phyloP scores from a whole-genome alignment of 2,113 vertebrate species.

The Barbus barbus region DNA sequence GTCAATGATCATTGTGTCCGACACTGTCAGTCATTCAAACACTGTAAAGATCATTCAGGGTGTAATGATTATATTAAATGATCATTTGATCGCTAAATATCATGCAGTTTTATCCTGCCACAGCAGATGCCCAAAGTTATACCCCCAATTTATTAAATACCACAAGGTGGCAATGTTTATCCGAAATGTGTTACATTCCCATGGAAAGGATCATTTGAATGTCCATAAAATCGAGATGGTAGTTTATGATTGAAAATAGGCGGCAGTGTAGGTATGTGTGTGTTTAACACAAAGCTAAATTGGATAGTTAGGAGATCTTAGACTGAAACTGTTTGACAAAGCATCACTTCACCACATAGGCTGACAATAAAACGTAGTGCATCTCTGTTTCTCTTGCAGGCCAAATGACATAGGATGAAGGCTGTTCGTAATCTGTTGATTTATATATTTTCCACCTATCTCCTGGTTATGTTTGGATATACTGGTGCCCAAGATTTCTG shows the following conservation, averaged over 20 bases:
- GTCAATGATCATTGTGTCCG: background rate
- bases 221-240: background rate
- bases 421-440: conserved; percentile 99
- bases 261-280: background rate
- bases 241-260: conserved; percentile 6
- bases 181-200: conserved; percentile 78
- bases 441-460: conserved; percentile 99
- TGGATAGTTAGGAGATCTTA: background rate
- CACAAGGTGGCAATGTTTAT: conserved; percentile 98
- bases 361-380: conserved; percentile 37
- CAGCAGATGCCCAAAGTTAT: conserved; percentile 61
- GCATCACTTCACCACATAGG: background rate
- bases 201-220: conserved; percentile 54
- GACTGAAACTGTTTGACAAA: background rate
- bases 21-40: background rate
- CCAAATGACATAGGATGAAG: conserved; percentile 99
- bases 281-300: conserved; percentile 14
- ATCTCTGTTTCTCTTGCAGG: conserved; percentile 80
- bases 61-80: background rate
- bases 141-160: conserved; percentile 63
- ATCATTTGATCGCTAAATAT: background rate
- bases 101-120: conserved; percentile 11
- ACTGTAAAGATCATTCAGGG: background rate
- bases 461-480: conserved; percentile 99
- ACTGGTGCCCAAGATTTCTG: conserved; percentile 99